phyloP scores from a whole-genome alignment of 1,140 invertebrate species.

The Calliphora vicina region DNA sequence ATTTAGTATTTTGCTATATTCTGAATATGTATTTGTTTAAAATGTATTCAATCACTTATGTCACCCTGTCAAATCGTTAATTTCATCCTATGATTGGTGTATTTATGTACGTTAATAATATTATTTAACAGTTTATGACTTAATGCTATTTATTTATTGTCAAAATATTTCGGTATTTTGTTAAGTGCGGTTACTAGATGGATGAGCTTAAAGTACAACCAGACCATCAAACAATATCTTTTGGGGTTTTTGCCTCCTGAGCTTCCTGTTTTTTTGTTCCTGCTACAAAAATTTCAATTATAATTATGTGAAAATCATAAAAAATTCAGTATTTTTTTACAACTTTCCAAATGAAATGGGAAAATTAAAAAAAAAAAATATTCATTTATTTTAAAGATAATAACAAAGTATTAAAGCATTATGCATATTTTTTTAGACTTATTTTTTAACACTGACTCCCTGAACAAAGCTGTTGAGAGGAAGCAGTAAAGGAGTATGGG shows the following conservation, averaged over 20 bases:
- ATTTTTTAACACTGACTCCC: neutral
- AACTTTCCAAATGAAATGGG: neutral
- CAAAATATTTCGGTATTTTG: constrained; percentile 43
- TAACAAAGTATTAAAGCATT: neutral
- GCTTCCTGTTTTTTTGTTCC: neutral
- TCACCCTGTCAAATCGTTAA: too few species aligned
- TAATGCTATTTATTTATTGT: constrained; percentile 63
- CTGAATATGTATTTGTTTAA: too few species aligned
- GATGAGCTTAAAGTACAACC: too few species aligned
- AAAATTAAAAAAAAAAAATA: neutral
- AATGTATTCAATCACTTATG: too few species aligned
- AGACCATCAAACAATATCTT: neutral
- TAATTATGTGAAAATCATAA: constrained; percentile 63
- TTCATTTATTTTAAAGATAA: neutral
- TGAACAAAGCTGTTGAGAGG: neutral
- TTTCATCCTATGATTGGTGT: neutral
- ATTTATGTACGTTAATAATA: neutral
- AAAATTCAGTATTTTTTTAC: constrained; percentile 38
- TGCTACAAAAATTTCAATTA: constrained; percentile 62
- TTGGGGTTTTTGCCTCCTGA: neutral
- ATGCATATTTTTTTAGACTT: neutral
- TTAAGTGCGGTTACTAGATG: neutral
- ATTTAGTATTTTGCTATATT: too few species aligned
- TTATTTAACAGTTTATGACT: constrained; percentile 46
- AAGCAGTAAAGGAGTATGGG: neutral